These are phyloP conservation scores for Palaemon carinicauda DNA, from an alignment of 1,140 invertebrate genomes.

Conservation along the genomic window DNA sequence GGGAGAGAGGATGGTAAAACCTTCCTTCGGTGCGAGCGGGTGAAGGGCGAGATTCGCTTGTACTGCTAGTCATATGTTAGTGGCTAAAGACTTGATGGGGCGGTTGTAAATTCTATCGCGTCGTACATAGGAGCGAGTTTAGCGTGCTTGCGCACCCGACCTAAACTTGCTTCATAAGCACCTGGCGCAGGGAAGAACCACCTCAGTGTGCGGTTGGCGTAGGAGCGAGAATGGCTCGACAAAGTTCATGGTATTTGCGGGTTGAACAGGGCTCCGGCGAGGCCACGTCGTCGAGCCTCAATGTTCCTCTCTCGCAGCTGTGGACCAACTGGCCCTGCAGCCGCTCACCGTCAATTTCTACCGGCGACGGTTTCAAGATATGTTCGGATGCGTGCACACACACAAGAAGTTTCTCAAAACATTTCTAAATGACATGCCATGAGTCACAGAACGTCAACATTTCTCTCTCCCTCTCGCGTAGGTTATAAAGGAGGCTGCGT, in stretches of 20 bases:
- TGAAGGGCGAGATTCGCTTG: constrained; percentile 36
- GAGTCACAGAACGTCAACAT: constrained; percentile 9
- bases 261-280: constrained; percentile 52
- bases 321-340: constrained; percentile 46
- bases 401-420: constrained; percentile 7
- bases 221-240: constrained; percentile 20
- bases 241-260: constrained; percentile 41
- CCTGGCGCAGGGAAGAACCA: background rate
- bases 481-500: background rate
- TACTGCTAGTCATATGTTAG: constrained; percentile 35
- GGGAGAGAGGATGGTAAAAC: constrained; percentile 10
- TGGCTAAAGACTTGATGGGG: constrained; percentile 32
- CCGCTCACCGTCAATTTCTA: constrained; percentile 47
- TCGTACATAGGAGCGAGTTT: constrained; percentile 54
- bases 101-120: constrained; percentile 52
- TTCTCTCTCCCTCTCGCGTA: background rate
- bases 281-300: constrained; percentile 40
- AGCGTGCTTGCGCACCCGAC: constrained; percentile 23
- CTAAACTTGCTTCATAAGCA: constrained; percentile 46
- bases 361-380: constrained; percentile 42
- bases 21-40: background rate
- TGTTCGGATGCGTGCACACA: constrained; percentile 53
- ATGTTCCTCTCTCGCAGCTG: constrained; percentile 50
- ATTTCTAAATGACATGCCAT: constrained; percentile 24
- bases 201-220: background rate